Evolutionary conservation across 2,113 vertebrate genomes (phyloP), one percentile per base, ranked within the genome.

Genomic region (Lagenorhynchus albirostris): DNA sequence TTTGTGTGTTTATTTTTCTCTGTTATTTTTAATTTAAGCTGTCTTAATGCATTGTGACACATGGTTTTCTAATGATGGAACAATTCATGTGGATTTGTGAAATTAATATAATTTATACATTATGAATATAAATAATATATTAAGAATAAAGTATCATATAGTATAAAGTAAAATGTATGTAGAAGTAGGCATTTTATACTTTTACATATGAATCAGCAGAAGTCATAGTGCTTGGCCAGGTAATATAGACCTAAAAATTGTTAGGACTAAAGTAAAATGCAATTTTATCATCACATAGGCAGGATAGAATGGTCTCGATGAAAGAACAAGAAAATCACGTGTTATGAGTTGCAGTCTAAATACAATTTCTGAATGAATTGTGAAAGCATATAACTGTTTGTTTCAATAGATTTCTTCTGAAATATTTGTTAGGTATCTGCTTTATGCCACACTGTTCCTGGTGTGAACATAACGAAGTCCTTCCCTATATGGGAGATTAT

Each of bases 1-100:
- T 80, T 84, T 41, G 31, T 62, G 26, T 79, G 29, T 86, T 94
- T 94, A 55, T 94, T 94, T 94, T 94, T 89, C 55, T 44, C 29
- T n/a, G 44, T 83, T 94, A 86, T 73, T 86, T 96, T 92, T 33
- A 55, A 15, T 76, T 77, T 62, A 93, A 79, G 13, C 62, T 89
- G 38, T 60, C 36, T 67, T 41, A 86, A 77, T 63, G n/a, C 68
- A 41, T 70, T 50, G 5, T 53, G 68, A 79, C 21, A 87, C 1
- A 38, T 10, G n/a, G n/a, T 83, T 14, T 80, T 68, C 20, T 83
- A 89, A 38, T 10, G 12, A 18, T 67, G 11, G 20, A 77, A 68
- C 9, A 73, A 88, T 70, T 94, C 18, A 81, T 15, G 25, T 76
- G 20, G 36, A 41, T 83, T 81, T 73, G n/a, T 73, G 20, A 92